A percentile compares a stretch with the other conserved stretches of the same genome.
Conservation (phyloP, 2,113 vertebrate species). For the Pungitius pungitius region DNA sequence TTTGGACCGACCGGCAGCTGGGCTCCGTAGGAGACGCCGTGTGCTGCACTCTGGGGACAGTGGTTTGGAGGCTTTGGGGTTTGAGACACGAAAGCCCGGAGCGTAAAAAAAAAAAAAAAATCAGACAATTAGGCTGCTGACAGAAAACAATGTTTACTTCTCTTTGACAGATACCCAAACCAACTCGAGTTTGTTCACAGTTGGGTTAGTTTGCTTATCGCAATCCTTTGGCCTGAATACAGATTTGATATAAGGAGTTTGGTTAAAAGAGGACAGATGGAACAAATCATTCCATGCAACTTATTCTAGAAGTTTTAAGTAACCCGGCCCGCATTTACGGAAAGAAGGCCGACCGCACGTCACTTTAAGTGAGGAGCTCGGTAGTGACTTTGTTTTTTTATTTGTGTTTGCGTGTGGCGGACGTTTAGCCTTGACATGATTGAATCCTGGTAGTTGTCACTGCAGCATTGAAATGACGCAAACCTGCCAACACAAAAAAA, state of each 20-base stretch:
- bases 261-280: slow-evolving; percentile 65
- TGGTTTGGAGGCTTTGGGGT: slow-evolving; percentile 51
- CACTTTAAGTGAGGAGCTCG: slow-evolving; percentile 35
- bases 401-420: not conserved
- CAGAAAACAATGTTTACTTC: slow-evolving; percentile 51
- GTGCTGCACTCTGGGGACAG: slow-evolving; percentile 52
- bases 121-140: slow-evolving; percentile 35
- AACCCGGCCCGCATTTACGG: slow-evolving; percentile 52
- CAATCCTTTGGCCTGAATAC: slow-evolving; percentile 60
- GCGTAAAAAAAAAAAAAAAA: slow-evolving; percentile 9
- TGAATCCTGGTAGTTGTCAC: not conserved
- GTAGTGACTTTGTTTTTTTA: too few relatives aligned
- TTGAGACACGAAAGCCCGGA: slow-evolving; percentile 30
- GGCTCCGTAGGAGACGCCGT: slow-evolving; percentile 32
- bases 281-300: slow-evolving; percentile 63
- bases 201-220: slow-evolving; percentile 57
- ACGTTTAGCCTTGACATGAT: slow-evolving; percentile 22
- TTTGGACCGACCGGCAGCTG: slow-evolving; percentile 24
- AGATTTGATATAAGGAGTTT: slow-evolving; percentile 63
- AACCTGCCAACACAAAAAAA: not conserved
- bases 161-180: slow-evolving; percentile 44
- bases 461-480: not conserved
- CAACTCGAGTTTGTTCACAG: slow-evolving; percentile 51
- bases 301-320: slow-evolving; percentile 44
- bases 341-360: slow-evolving; percentile 23